Conservation (phyloP, 1,140 invertebrate genomes). For the Platyscapa corneri region DNA sequence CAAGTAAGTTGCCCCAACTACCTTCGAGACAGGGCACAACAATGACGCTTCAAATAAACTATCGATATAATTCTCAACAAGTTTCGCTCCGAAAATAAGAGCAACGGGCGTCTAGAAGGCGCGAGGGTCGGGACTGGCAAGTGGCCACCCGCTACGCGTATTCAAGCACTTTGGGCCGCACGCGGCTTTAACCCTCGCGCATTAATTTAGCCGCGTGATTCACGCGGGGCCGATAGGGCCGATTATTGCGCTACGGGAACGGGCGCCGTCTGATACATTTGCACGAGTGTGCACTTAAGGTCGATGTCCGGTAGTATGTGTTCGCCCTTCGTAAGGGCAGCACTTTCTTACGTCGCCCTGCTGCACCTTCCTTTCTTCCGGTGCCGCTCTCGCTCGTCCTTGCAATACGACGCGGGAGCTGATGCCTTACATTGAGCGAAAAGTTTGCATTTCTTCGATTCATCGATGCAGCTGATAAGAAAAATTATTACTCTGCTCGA, state of each 20-base stretch:
- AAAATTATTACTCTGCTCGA: not conserved
- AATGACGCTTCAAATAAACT: slow-evolving; percentile 14
- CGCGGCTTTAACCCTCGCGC: slow-evolving; percentile 2
- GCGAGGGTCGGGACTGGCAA: not conserved
- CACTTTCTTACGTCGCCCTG: not conserved
- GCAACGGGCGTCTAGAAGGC: slow-evolving; percentile 3
- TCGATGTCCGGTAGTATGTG: too few species aligned
- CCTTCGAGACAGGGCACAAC: not conserved
- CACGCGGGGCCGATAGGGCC: slow-evolving; percentile 48
- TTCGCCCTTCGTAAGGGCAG: not conserved
- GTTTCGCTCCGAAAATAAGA: not conserved
- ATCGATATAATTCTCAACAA: slow-evolving; percentile 15
- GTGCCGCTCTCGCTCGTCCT: not conserved
- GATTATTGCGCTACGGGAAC: slow-evolving; percentile 44
- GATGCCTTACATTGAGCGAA: not conserved
- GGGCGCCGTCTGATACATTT: slow-evolving; percentile 6
- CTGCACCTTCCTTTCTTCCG: slow-evolving; percentile 37
- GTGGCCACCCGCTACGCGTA: slow-evolving; percentile 25
- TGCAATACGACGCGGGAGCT: not conserved
- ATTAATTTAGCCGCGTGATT: slow-evolving; percentile 52
- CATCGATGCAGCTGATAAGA: not conserved
- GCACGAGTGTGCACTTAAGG: not conserved
- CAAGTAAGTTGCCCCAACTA: not conserved
- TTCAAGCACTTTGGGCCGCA: slow-evolving; percentile 34
- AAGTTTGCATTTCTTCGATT: not conserved